These are phyloP conservation scores for Trachelus tabidus DNA, from an alignment of 2,888 invertebrate genomes.

Conservation along the genomic window DNA sequence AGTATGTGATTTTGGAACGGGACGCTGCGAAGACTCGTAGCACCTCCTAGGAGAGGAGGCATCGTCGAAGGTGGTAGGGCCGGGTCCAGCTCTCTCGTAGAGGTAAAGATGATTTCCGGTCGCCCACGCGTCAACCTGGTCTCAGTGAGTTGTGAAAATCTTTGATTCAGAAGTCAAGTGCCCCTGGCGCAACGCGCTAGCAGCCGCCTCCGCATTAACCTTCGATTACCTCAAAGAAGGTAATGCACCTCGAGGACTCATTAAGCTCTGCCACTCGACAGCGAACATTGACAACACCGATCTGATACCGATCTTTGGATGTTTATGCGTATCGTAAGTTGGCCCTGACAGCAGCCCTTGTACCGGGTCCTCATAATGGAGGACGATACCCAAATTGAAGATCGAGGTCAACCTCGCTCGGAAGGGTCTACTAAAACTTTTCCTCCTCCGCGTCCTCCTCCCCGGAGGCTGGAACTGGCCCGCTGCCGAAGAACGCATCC, in stretches of 20 bases:
- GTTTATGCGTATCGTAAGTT: background rate
- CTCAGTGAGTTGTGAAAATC: slow-evolving; percentile 55
- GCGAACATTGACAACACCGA: background rate
- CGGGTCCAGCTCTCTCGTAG: slow-evolving; percentile 27
- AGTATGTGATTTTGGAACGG: slow-evolving; percentile 7
- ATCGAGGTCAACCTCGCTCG: background rate
- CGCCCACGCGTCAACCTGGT: slow-evolving; percentile 57
- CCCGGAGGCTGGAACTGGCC: background rate
- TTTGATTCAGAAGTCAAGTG: slow-evolving; percentile 50
- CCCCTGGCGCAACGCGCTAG: slow-evolving; percentile 47
- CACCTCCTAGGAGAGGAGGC: slow-evolving; percentile 21
- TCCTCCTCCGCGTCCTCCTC: slow-evolving; percentile 14
- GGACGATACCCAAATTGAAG: background rate
- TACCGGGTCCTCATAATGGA: background rate
- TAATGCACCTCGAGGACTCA: background rate
- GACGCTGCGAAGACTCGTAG: background rate
- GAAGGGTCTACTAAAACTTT: background rate
- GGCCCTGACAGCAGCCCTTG: background rate
- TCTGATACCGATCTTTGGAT: background rate
- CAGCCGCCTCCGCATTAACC: background rate
- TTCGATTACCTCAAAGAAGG: background rate
- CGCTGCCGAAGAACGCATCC: slow-evolving; percentile 17
- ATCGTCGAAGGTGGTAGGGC: slow-evolving; percentile 18
- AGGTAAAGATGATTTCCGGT: slow-evolving; percentile 71
- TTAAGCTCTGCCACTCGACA: background rate